Percentiles rank a stretch among this genome's conserved stretches.
phyloP scores from a whole-genome alignment of 2,113 vertebrate species.

The Gila orcuttii region DNA sequence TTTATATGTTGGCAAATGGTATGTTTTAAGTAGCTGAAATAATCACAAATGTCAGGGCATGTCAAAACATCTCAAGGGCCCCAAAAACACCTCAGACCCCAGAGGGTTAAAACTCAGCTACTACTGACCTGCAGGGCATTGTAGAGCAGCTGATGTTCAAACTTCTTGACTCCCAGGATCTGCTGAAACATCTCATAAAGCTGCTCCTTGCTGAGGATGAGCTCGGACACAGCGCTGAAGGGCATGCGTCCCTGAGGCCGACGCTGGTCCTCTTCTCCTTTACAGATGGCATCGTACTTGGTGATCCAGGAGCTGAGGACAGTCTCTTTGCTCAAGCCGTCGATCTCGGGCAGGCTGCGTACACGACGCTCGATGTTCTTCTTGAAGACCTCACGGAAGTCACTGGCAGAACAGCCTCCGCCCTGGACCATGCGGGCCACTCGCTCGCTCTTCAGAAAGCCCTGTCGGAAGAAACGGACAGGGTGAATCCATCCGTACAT shows the following conservation, averaged over 20 bases:
- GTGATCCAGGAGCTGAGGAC: conserved; percentile 97
- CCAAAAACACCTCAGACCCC: too few species aligned
- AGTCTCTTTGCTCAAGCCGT: conserved; percentile 97
- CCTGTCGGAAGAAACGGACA: conserved; percentile 71
- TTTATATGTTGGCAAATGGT: too few species aligned
- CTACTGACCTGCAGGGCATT: conserved; percentile 93
- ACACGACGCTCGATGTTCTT: conserved; percentile 97
- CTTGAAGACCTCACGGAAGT: conserved; percentile 97
- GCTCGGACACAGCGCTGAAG: conserved; percentile 88
- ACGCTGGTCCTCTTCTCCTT: conserved; percentile 89
- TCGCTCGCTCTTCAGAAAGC: conserved; percentile 94
- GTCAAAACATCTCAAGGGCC: too few species aligned
- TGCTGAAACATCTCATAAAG: conserved; percentile 99
- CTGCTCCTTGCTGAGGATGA: conserved; percentile 97
- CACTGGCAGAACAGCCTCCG: conserved; percentile 92
- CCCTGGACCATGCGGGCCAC: conserved; percentile 95
- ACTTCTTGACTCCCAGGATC: conserved; percentile 91
- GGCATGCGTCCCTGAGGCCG: conserved; percentile 85
- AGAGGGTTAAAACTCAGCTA: neutral
- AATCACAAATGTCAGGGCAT: too few species aligned
- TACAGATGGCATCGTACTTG: conserved; percentile 93
- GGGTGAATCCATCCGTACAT: neutral
- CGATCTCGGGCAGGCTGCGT: conserved; percentile 93
- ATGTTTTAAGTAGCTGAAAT: too few species aligned
- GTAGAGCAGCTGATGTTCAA: conserved; percentile 96